These are phyloP conservation scores for Asbolus verrucosus DNA, from an alignment of 1,140 invertebrate genomes.

Conservation along the genomic window DNA sequence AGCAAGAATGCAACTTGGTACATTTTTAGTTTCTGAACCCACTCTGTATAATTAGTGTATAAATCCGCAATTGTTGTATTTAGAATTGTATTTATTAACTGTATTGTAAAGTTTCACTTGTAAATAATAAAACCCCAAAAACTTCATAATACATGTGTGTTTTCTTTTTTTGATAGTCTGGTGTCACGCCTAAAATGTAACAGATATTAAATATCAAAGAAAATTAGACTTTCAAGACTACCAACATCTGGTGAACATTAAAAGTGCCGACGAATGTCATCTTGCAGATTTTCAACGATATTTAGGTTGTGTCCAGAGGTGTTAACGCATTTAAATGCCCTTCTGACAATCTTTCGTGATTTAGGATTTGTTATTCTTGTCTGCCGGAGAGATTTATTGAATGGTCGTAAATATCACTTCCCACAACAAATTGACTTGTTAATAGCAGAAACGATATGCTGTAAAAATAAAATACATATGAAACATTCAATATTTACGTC, in stretches of 20 bases:
- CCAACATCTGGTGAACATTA: constrained; percentile 39
- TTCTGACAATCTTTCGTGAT: constrained; percentile 1
- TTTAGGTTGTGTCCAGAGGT: constrained; percentile 29
- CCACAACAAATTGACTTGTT: constrained; percentile 32
- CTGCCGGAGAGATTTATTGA: constrained; percentile 8
- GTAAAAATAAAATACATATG: neutral
- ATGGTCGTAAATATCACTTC: neutral
- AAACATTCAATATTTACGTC: neutral
- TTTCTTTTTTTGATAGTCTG: constrained; percentile 38
- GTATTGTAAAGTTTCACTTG: constrained; percentile 49
- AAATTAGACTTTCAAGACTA: constrained; percentile 26
- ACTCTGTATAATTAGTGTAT: constrained; percentile 41
- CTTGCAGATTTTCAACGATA: constrained; percentile 27
- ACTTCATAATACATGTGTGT: constrained; percentile 45
- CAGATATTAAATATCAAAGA: constrained; percentile 47
- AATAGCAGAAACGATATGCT: constrained; percentile 1
- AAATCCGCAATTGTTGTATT: constrained; percentile 46
- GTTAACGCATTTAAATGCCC: constrained; percentile 35
- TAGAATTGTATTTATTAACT: constrained; percentile 52
- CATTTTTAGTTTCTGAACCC: constrained; percentile 5
- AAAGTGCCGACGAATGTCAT: constrained; percentile 40
- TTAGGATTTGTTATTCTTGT: constrained; percentile 18
- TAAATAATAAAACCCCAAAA: constrained; percentile 48
- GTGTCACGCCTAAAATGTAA: constrained; percentile 40
- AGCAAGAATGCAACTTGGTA: constrained; percentile 15